Evolutionary conservation across 2,113 vertebrate genomes (phyloP).

Genomic region (Atlantisia rogersi): DNA sequence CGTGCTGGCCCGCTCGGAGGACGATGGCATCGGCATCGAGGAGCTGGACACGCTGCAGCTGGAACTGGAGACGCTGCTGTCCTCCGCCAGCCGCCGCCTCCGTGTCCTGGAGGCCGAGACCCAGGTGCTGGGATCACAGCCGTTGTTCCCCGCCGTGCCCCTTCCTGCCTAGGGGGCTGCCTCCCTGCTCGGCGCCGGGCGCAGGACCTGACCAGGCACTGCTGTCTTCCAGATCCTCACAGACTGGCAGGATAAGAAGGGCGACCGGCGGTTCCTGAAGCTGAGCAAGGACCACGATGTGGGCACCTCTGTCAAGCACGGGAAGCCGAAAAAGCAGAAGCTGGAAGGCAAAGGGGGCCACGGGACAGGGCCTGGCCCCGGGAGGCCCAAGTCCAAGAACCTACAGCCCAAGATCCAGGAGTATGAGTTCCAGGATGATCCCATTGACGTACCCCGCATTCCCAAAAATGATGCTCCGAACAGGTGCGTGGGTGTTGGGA

Average conservation of each 20-base stretch:
- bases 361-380: slow-evolving; percentile 89
- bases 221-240: slow-evolving; percentile 89
- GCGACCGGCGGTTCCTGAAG: slow-evolving; percentile 93
- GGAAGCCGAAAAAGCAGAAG: slow-evolving; percentile 97
- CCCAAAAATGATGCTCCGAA: slow-evolving; percentile 98
- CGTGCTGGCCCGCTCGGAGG: slow-evolving; percentile 93
- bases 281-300: slow-evolving; percentile 91
- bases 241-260: slow-evolving; percentile 99
- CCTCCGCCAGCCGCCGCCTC: slow-evolving; percentile 92
- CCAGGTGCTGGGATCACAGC: slow-evolving; percentile 79
- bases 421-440: slow-evolving; percentile 95
- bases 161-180: not conserved
- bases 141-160: fast-evolving
- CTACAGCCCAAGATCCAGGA: slow-evolving; percentile 94
- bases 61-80: slow-evolving; percentile 95
- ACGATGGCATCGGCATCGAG: slow-evolving; percentile 97
- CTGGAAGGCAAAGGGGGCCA: slow-evolving; percentile 92
- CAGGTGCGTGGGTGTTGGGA: slow-evolving; percentile 76
- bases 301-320: slow-evolving; percentile 87
- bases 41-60: slow-evolving; percentile 97
- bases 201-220: not conserved
- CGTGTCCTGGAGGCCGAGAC: slow-evolving; percentile 94
- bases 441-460: slow-evolving; percentile 93
- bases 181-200: fast-evolving
- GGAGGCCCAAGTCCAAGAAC: slow-evolving; percentile 95